Evolutionary conservation across 2,888 invertebrate species (phyloP).

Genomic region (Megalurothrips usitatus): DNA sequence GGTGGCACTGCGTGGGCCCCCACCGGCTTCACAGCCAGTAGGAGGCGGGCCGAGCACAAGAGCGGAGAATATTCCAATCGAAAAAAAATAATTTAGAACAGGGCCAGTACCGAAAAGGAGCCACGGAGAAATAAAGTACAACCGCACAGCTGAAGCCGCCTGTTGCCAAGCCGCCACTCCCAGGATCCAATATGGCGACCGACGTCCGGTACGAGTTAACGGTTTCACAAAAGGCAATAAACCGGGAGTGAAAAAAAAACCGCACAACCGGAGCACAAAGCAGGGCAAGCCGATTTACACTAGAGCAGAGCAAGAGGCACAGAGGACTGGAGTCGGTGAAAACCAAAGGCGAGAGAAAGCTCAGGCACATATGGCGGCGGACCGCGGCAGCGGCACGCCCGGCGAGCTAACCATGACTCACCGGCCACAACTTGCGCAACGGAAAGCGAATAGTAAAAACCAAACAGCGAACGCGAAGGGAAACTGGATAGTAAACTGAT

Average conservation of each 20-base stretch:
- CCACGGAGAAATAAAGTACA: not conserved
- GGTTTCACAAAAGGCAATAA: not conserved
- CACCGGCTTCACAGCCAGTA: not conserved
- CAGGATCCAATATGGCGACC: conserved; percentile 22
- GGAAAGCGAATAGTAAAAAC: not conserved
- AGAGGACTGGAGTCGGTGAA: not conserved
- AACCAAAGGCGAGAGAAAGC: not conserved
- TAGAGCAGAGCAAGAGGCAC: not conserved
- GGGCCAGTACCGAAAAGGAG: not conserved
- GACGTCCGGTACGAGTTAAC: not conserved
- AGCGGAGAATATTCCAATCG: not conserved
- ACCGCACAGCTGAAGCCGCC: not conserved
- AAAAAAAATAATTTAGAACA: not conserved
- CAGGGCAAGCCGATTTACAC: not conserved
- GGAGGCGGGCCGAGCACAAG: not conserved
- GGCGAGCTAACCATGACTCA: not conserved
- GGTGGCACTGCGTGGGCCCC: not conserved
- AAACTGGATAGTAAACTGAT: not conserved
- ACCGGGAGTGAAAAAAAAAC: not conserved
- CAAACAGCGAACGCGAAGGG: too few species aligned
- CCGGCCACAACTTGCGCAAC: not conserved
- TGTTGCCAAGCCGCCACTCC: conserved; percentile 9
- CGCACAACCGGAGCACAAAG: not conserved
- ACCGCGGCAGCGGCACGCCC: not conserved
- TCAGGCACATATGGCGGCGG: too few species aligned